phyloP scores from a whole-genome alignment of 1,140 invertebrate species.

The Stegodyphus mimosarum region DNA sequence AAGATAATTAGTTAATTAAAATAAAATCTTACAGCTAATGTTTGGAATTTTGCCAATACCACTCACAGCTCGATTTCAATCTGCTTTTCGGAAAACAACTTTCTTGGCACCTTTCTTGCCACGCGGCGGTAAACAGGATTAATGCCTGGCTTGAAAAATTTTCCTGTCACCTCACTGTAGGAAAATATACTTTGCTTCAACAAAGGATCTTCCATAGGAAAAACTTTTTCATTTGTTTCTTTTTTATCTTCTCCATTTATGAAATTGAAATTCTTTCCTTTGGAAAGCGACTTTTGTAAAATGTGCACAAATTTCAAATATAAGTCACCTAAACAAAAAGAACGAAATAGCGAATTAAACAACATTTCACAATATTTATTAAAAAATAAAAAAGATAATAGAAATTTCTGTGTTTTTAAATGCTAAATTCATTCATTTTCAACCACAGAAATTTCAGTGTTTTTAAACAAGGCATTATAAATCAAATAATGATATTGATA shows the following conservation, averaged over 20 bases:
- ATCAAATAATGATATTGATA: too few species aligned
- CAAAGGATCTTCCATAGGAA: slow-evolving; percentile 15
- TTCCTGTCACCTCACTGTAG: background rate
- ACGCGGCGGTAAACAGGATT: slow-evolving; percentile 30
- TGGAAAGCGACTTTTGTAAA: slow-evolving; percentile 19
- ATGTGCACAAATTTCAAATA: slow-evolving; percentile 37
- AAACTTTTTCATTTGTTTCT: background rate
- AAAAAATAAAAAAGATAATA: too few species aligned
- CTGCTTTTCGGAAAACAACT: slow-evolving; percentile 6
- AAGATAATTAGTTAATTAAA: too few species aligned
- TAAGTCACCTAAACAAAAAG: slow-evolving; percentile 11
- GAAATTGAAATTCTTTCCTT: background rate
- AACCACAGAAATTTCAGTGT: too few species aligned
- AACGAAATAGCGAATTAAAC: background rate
- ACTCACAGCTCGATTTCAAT: slow-evolving; percentile 7
- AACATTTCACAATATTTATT: too few species aligned
- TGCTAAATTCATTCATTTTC: too few species aligned
- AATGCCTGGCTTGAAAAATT: slow-evolving; percentile 31
- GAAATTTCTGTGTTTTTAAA: too few species aligned
- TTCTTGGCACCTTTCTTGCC: background rate
- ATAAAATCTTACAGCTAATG: too few species aligned
- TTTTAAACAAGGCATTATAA: too few species aligned
- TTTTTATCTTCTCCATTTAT: background rate
- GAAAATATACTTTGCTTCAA: slow-evolving; percentile 16
- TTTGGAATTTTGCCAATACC: too few species aligned